Base-by-base conservation (phyloP, 2,797 vertebrate species). In the Sebastes matsubarae region DNA sequence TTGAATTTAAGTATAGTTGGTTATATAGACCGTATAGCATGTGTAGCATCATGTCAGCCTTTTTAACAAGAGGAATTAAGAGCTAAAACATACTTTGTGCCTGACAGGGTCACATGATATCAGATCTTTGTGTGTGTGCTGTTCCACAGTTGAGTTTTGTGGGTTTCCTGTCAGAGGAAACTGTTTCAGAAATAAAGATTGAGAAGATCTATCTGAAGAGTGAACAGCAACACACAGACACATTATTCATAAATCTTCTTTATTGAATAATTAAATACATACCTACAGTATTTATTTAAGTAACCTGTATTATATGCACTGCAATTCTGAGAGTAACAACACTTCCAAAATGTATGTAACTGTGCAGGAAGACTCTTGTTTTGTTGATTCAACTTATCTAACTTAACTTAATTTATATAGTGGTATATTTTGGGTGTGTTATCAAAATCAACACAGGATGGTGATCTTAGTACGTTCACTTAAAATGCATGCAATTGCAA, bases 101-200 rank as follows among this genome's bases (percentile, higher is more conserved):
- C 4, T 34, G n/a, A 14, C 5, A 61, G 4, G 3, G 2, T 36
- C 24, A 74, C 6, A 7, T 20, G 3, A 24, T 11, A 54, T 22
- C 57, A 52, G n/a, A 36, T 61, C 36, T 46, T 3, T 52, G 4
- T 7, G 1, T 32, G 12, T 46, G 5, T 38, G 32, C 52, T 54
- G 22, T 22, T 75, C 8, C 11, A 58, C 58, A 58, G 24, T 18
- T 30, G 20, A 42, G 34, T 30, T 61, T 29, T 72, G 72, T 72
- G 81, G 58, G 58, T 81, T 93, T 89, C 89, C 89, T 92, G 85
- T 77, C 4, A 82, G 14, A 85, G 72, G 82, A 90, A 88, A 66
- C 65, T 0, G 32, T 36, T 61, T 32, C 11, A 80, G 22, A 82
- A 73, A 73, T 55, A 58, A 60, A 27, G 69, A 68, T 7, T 38